Percentiles rank a stretch among this genome's conserved stretches.
phyloP scores from a whole-genome alignment of 30 jellyfish, hydroid and myxozoan genomes.

The Cassiopea xamachana region DNA sequence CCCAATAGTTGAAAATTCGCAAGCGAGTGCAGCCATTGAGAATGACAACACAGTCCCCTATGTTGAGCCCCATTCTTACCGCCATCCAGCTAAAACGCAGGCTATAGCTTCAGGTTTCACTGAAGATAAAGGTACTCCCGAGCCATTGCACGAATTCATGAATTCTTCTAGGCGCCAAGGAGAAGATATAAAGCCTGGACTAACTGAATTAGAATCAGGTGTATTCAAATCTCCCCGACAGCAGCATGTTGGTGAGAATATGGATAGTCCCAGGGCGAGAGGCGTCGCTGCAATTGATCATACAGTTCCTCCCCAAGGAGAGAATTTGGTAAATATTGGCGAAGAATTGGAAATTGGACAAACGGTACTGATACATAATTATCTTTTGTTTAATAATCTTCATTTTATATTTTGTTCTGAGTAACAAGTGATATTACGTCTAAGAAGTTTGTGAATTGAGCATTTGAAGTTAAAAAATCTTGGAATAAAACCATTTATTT shows the following conservation, averaged over 20 bases:
- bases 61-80: background rate
- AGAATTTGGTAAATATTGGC: background rate
- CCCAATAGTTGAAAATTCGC: background rate
- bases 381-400: too few relatives aligned
- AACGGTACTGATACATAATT: background rate
- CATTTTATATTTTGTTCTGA: too few relatives aligned
- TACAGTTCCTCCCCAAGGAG: background rate
- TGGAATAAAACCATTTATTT: too few relatives aligned
- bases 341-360: conserved; percentile 15
- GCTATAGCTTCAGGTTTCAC: background rate
- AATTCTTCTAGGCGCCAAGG: background rate
- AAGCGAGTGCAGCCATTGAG: background rate
- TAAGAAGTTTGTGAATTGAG: too few relatives aligned
- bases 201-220: background rate
- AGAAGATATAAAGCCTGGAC: background rate
- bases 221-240: conserved; percentile 4
- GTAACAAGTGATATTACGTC: too few relatives aligned
- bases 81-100: background rate
- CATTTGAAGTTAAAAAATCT: too few relatives aligned
- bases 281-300: conserved; percentile 20
- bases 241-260: background rate
- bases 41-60: background rate
- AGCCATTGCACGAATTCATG: background rate
- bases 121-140: background rate
- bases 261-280: background rate